These are phyloP conservation scores for Cinclus mexicanus DNA, from an alignment of 2,113 vertebrate species.

Conservation along the genomic window DNA sequence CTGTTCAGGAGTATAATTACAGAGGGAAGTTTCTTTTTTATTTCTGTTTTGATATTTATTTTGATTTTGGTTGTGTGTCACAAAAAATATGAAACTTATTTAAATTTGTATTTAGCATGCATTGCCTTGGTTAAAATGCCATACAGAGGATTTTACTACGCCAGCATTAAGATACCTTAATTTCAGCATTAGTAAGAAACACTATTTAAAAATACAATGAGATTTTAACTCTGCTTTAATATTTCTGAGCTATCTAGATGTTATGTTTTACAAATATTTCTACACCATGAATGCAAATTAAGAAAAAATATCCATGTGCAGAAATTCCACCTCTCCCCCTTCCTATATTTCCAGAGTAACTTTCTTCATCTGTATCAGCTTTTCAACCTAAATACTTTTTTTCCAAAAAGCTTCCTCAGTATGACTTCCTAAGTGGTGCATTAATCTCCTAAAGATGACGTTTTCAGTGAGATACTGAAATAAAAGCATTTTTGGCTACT, in stretches of 20 bases:
- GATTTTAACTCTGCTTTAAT: background rate
- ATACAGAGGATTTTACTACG: background rate
- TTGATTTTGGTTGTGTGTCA: background rate
- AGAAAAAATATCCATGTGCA: background rate
- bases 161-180: background rate
- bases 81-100: background rate
- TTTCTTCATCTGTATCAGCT: background rate
- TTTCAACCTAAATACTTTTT: background rate
- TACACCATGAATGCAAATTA: background rate
- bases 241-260: background rate
- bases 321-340: background rate
- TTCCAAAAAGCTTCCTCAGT: background rate
- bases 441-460: background rate
- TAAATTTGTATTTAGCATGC: background rate
- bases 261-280: background rate
- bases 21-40: background rate
- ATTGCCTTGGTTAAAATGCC: background rate
- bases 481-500: background rate
- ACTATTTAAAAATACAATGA: background rate
- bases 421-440: background rate
- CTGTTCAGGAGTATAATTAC: background rate
- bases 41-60: background rate
- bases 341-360: background rate
- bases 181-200: background rate
- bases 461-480: background rate